These are phyloP conservation scores for Gobio occitaniae DNA, from an alignment of 2,797 vertebrate species.

Conservation along the genomic window DNA sequence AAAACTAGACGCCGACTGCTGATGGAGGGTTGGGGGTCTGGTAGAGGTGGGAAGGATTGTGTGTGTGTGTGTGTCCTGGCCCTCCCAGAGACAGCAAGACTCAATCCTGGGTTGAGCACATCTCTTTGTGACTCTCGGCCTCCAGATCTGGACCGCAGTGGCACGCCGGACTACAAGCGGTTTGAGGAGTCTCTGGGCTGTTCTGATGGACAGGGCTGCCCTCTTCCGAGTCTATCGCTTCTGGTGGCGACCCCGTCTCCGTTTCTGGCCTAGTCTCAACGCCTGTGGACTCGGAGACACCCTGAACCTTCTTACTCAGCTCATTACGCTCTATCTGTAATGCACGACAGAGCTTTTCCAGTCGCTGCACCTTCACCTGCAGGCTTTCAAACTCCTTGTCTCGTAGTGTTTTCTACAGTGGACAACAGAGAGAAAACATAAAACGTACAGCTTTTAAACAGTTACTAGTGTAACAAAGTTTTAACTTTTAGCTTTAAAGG, in stretches of 20 bases:
- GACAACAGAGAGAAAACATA: neutral
- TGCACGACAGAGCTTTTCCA: constrained; percentile 95
- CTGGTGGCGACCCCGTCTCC: constrained; percentile 32
- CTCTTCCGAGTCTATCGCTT: constrained; percentile 59
- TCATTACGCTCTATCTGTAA: constrained; percentile 96
- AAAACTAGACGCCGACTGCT: constrained; percentile 3
- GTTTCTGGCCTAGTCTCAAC: constrained; percentile 24
- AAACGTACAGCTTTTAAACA: neutral
- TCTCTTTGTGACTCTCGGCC: constrained; percentile 56
- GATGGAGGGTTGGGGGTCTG: constrained; percentile 55
- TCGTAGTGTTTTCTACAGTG: constrained; percentile 87
- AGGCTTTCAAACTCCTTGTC: constrained; percentile 93
- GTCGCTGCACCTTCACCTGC: constrained; percentile 92
- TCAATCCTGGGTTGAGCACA: constrained; percentile 72
- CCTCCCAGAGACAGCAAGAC: neutral
- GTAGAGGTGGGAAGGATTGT: constrained; percentile 35
- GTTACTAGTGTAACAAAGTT: neutral
- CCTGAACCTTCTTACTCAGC: constrained; percentile 96
- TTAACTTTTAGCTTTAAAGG: neutral
- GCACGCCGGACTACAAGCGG: constrained; percentile 64
- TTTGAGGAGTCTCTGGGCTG: constrained; percentile 58
- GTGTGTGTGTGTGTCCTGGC: constrained; percentile 46
- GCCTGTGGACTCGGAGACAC: constrained; percentile 69
- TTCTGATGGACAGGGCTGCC: constrained; percentile 52
- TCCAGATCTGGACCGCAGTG: constrained; percentile 67